Percentiles rank a stretch among this genome's conserved stretches.
Conservation (phyloP, 2,888 invertebrate genomes). For the Helicoverpa assulta region DNA sequence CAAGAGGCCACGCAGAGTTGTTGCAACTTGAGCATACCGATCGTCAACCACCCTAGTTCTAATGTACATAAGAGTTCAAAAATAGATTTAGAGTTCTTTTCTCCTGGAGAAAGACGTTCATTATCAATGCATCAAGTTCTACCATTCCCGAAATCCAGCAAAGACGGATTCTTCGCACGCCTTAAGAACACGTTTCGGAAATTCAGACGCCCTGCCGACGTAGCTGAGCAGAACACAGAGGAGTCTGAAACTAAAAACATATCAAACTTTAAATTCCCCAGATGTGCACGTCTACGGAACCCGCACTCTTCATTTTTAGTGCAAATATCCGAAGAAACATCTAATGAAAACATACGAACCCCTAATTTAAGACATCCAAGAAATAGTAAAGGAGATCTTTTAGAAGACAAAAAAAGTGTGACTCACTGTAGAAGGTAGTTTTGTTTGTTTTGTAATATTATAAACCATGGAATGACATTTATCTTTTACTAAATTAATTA, state of each 20-base stretch:
- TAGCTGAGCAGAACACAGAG: slow-evolving; percentile 61
- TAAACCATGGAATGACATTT: slow-evolving; percentile 26
- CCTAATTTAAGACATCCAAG: slow-evolving; percentile 47
- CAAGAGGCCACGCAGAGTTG: slow-evolving; percentile 73
- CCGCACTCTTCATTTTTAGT: slow-evolving; percentile 69
- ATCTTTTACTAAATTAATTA: slow-evolving; percentile 37
- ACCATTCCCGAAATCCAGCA: slow-evolving; percentile 81
- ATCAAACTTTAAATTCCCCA: slow-evolving; percentile 80
- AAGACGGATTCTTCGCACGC: slow-evolving; percentile 73
- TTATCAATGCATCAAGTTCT: slow-evolving; percentile 83
- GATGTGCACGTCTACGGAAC: slow-evolving; percentile 68
- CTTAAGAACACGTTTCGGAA: slow-evolving; percentile 76
- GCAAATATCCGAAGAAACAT: slow-evolving; percentile 75
- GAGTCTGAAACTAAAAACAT: slow-evolving; percentile 68
- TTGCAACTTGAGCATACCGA: slow-evolving; percentile 66
- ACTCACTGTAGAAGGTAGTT: slow-evolving; percentile 42
- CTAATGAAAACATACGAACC: slow-evolving; percentile 59
- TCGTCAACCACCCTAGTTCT: slow-evolving; percentile 14
- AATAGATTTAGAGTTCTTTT: slow-evolving; percentile 24
- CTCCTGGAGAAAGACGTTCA: slow-evolving; percentile 53
- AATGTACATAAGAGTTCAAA: slow-evolving; percentile 37
- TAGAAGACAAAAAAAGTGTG: slow-evolving; percentile 45
- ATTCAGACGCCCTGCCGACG: slow-evolving; percentile 62
- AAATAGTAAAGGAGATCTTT: slow-evolving; percentile 50
- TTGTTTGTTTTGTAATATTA: slow-evolving; percentile 38